Conservation (phyloP, 2,888 invertebrate genomes). For the Craniophora ligustri region DNA sequence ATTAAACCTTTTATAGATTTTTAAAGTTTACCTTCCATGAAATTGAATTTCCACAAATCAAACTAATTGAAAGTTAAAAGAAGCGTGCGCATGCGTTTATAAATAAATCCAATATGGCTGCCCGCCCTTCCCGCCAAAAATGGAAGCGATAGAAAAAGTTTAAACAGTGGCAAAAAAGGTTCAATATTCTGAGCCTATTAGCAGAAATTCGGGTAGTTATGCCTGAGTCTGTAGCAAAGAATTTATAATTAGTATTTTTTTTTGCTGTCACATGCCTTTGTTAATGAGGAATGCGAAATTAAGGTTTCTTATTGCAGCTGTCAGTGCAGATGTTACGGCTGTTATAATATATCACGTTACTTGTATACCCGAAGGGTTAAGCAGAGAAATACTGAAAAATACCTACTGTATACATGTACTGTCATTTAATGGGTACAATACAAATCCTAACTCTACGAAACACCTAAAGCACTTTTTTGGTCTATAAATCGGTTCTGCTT, state of each 20-base stretch:
- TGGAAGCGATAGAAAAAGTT: slow-evolving; percentile 65
- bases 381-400: too few species aligned
- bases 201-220: slow-evolving; percentile 62
- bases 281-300: slow-evolving; percentile 6
- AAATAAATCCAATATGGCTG: slow-evolving; percentile 76
- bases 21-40: slow-evolving; percentile 39
- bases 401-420: too few species aligned
- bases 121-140: slow-evolving; percentile 66
- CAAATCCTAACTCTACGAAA: too few species aligned
- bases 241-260: slow-evolving; percentile 30
- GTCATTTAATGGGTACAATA: too few species aligned
- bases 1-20: too few species aligned
- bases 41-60: slow-evolving; percentile 71
- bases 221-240: slow-evolving; percentile 10
- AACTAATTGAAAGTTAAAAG: slow-evolving; percentile 80
- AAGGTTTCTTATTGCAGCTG: slow-evolving; percentile 19
- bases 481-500: too few species aligned
- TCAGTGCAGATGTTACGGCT: not conserved
- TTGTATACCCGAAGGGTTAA: too few species aligned
- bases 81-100: slow-evolving; percentile 71
- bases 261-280: not conserved
- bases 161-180: slow-evolving; percentile 51
- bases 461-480: too few species aligned
- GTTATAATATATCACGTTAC: too few species aligned
- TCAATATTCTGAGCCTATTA: slow-evolving; percentile 59